Evolutionary conservation across 2,888 invertebrate genomes (phyloP).

Genomic region (Tyria jacobaeae): DNA sequence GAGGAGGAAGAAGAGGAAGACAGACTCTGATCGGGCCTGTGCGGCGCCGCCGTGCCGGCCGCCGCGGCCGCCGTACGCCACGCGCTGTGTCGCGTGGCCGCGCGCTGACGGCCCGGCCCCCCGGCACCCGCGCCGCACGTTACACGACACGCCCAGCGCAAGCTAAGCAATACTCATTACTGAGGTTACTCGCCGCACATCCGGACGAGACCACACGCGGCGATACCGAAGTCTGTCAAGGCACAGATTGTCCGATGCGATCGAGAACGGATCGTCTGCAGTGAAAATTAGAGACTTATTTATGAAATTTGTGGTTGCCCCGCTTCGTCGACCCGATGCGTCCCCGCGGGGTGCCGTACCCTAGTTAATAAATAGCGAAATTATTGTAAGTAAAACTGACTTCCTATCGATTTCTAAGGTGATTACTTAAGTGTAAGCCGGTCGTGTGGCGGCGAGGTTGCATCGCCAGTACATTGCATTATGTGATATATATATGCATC

Average conservation of each 20-base stretch:
- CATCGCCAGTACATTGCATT: slow-evolving; percentile 41
- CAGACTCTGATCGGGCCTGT: slow-evolving; percentile 87
- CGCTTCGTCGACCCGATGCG: slow-evolving; percentile 48
- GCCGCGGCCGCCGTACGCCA: slow-evolving; percentile 76
- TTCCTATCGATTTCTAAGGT: slow-evolving; percentile 84
- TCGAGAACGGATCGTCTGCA: slow-evolving; percentile 50
- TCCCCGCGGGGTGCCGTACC: slow-evolving; percentile 59
- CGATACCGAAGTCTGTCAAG: slow-evolving; percentile 6
- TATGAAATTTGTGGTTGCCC: slow-evolving; percentile 70
- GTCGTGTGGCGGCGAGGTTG: slow-evolving; percentile 35
- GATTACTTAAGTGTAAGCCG: slow-evolving; percentile 67
- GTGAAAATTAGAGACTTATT: slow-evolving; percentile 76
- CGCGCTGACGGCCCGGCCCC: slow-evolving; percentile 65
- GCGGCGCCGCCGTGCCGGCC: slow-evolving; percentile 83
- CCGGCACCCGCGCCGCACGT: slow-evolving; percentile 32
- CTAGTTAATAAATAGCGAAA: slow-evolving; percentile 81
- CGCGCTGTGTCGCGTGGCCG: slow-evolving; percentile 76
- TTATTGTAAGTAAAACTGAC: slow-evolving; percentile 84
- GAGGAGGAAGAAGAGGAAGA: slow-evolving; percentile 94
- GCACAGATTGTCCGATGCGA: slow-evolving; percentile 14
- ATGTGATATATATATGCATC: slow-evolving; percentile 48
- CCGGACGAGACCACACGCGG: slow-evolving; percentile 29
- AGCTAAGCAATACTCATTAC: slow-evolving; percentile 44
- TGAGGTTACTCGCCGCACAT: slow-evolving; percentile 36
- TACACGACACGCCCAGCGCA: slow-evolving; percentile 32